These are phyloP conservation scores for Laticauda colubrina DNA, from an alignment of 2,113 vertebrate species.

Conservation along the genomic window DNA sequence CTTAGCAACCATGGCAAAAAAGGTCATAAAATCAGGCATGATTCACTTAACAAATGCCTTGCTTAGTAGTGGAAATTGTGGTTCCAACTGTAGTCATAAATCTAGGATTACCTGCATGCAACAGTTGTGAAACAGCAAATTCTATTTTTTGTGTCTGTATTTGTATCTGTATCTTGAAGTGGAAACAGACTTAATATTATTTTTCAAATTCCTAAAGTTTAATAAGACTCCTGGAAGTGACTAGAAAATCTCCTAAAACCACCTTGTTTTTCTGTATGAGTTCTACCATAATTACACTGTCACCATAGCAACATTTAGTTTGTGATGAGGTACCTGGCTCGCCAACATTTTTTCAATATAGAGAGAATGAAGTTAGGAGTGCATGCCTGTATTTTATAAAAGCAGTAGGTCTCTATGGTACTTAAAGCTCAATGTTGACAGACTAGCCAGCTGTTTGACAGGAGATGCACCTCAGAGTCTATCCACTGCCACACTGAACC, in stretches of 20 bases:
- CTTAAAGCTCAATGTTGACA: not conserved
- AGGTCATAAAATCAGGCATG: too few relatives aligned
- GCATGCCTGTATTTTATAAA: not conserved
- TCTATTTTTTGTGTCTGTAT: not conserved
- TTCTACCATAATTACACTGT: not conserved
- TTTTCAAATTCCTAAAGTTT: not conserved
- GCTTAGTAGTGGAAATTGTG: too few relatives aligned
- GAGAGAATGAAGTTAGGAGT: not conserved
- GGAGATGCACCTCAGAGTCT: not conserved
- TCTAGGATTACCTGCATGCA: not conserved
- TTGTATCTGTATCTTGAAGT: not conserved
- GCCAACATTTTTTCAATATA: not conserved
- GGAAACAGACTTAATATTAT: not conserved
- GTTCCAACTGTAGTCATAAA: too few relatives aligned
- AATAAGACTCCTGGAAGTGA: not conserved
- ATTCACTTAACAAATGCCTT: too few relatives aligned
- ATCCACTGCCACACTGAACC: not conserved
- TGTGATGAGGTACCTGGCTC: not conserved
- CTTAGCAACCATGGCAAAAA: too few relatives aligned
- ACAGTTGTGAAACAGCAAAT: not conserved
- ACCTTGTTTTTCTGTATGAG: not conserved
- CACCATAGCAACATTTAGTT: not conserved
- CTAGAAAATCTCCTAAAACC: not conserved
- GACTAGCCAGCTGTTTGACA: not conserved
- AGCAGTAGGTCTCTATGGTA: not conserved